These are phyloP conservation scores for Cygnus buccinator DNA, from an alignment of 2,113 vertebrate species.

Conservation along the genomic window DNA sequence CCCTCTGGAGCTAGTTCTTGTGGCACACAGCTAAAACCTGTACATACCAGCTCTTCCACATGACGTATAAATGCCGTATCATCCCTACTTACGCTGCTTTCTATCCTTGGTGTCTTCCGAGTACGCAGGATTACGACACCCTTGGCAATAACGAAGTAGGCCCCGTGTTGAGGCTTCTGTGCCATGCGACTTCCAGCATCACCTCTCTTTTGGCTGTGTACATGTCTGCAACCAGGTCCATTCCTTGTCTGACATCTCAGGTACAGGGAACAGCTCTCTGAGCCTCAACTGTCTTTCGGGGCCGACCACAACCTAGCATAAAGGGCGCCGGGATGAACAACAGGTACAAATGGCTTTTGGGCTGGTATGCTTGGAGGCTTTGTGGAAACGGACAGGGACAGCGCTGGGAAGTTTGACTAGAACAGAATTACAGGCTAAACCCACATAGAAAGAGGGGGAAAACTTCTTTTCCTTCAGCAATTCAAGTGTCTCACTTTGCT, in stretches of 20 bases:
- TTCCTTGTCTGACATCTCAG: background rate
- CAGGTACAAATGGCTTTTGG: background rate
- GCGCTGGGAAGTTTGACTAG: background rate
- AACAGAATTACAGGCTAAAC: background rate
- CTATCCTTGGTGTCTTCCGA: background rate
- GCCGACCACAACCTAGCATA: background rate
- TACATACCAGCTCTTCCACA: background rate
- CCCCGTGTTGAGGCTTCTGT: background rate
- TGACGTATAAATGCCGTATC: background rate
- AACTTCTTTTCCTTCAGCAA: background rate
- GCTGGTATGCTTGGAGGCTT: background rate
- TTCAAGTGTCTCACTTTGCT: background rate
- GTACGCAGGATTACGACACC: background rate
- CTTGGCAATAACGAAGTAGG: background rate
- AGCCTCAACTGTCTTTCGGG: background rate
- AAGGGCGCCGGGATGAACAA: background rate
- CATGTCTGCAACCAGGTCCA: background rate
- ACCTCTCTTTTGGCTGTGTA: background rate
- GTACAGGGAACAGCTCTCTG: background rate
- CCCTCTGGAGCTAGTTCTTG: background rate
- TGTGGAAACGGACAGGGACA: background rate
- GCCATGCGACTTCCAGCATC: fast-evolving
- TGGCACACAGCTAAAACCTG: background rate
- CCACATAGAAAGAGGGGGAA: background rate
- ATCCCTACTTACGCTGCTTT: background rate